These are phyloP conservation scores for Pilophorus perplexus DNA, from an alignment of 2,888 invertebrate genomes.

Conservation along the genomic window DNA sequence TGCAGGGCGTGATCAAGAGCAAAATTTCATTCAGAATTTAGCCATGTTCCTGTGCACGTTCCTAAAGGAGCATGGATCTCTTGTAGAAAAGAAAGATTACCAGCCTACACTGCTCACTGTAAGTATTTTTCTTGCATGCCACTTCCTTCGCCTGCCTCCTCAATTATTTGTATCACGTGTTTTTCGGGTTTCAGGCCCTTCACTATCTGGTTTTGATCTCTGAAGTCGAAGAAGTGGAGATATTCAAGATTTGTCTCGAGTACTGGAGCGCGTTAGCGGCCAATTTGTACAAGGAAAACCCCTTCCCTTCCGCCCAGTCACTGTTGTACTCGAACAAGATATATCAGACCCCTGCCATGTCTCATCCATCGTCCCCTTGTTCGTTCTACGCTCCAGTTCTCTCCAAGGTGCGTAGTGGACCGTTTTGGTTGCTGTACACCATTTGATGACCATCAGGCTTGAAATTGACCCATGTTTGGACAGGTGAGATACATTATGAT, in stretches of 20 bases:
- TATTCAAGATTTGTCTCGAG: slow-evolving; percentile 98
- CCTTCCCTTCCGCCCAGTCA: slow-evolving; percentile 50
- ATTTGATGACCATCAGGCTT: too few relatives aligned
- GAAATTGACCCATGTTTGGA: neutral
- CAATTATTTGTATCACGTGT: neutral
- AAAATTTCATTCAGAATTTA: slow-evolving; percentile 97
- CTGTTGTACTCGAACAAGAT: slow-evolving; percentile 21
- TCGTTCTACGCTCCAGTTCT: slow-evolving; percentile 70
- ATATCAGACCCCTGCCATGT: neutral
- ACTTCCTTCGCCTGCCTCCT: neutral
- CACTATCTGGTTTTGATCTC: slow-evolving; percentile 88
- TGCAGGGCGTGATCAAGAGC: slow-evolving; percentile 91
- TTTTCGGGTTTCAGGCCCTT: slow-evolving; percentile 58
- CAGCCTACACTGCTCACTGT: slow-evolving; percentile 68
- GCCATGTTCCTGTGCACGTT: slow-evolving; percentile 96
- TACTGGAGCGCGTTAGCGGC: slow-evolving; percentile 95
- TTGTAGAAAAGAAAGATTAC: slow-evolving; percentile 78
- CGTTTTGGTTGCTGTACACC: too few relatives aligned
- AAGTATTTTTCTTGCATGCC: slow-evolving; percentile 19
- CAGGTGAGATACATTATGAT: slow-evolving; percentile 94
- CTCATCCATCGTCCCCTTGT: slow-evolving; percentile 6
- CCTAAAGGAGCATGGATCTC: slow-evolving; percentile 89
- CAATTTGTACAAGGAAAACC: slow-evolving; percentile 79
- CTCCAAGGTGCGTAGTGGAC: slow-evolving; percentile 70
- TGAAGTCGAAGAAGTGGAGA: slow-evolving; percentile 98